These are phyloP conservation scores for Leptinotarsa peninsularis DNA, from an alignment of 2,888 invertebrate genomes.

Conservation along the genomic window DNA sequence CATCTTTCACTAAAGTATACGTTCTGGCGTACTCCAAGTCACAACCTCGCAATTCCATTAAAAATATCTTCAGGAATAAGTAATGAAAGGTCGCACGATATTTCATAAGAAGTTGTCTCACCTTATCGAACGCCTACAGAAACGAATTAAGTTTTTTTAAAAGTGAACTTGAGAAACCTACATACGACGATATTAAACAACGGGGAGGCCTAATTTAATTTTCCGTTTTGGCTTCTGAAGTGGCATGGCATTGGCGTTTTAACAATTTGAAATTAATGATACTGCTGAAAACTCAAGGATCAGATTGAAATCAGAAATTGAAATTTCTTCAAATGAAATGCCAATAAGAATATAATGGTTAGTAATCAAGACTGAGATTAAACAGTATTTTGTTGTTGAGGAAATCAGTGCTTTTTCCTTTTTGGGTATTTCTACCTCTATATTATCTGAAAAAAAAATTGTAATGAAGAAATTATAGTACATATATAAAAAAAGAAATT, in stretches of 20 bases:
- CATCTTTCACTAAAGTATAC: not conserved
- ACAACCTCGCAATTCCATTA: constrained; percentile 8
- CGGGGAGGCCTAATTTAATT: constrained; percentile 4
- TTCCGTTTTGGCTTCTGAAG: constrained; percentile 12
- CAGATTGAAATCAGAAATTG: not conserved
- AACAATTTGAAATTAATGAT: not conserved
- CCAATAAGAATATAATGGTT: no score
- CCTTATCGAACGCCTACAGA: constrained; percentile 21
- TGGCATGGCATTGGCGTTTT: not conserved
- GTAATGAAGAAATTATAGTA: no score
- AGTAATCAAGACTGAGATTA: no score
- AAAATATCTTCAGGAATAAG: constrained; percentile 19
- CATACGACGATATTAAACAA: constrained; percentile 9
- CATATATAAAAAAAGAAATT: no score
- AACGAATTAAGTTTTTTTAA: constrained; percentile 22
- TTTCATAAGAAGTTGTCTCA: constrained; percentile 17
- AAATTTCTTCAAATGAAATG: no score
- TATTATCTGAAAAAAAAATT: no score
- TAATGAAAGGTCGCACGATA: constrained; percentile 24
- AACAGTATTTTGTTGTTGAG: no score
- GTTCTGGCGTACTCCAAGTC: not conserved
- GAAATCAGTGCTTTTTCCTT: no score
- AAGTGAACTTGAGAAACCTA: constrained; percentile 27
- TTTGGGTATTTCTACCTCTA: no score
- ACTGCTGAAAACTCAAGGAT: constrained; percentile 14